phyloP scores from a whole-genome alignment of 2,888 invertebrate genomes.

The Drosophila imparisetae region DNA sequence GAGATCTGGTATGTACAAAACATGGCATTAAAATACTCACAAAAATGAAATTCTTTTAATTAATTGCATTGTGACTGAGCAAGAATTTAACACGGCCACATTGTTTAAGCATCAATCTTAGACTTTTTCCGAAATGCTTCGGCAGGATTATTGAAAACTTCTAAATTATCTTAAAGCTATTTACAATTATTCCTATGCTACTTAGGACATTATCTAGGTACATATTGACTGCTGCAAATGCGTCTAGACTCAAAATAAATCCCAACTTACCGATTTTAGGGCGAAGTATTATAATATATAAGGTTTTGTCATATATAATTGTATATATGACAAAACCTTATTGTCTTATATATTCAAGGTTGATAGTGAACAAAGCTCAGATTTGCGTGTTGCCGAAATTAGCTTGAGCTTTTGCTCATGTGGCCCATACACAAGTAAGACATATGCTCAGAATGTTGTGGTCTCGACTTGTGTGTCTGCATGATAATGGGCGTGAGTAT shows the following conservation, averaged over 20 bases:
- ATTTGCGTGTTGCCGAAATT: slow-evolving; percentile 27
- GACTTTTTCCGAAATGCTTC: too few relatives aligned
- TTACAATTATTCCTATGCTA: too few relatives aligned
- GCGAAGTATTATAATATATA: too few relatives aligned
- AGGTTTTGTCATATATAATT: too few relatives aligned
- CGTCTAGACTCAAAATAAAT: not conserved
- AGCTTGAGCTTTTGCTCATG: slow-evolving; percentile 5
- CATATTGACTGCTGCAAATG: too few relatives aligned
- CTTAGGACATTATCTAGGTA: too few relatives aligned
- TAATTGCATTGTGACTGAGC: not conserved
- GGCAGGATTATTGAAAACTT: too few relatives aligned
- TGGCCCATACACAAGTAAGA: slow-evolving; percentile 1
- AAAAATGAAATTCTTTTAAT: not conserved
- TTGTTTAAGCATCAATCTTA: too few relatives aligned
- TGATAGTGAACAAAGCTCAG: not conserved
- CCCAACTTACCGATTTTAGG: not conserved
- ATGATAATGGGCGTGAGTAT: slow-evolving; percentile 38
- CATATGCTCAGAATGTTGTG: slow-evolving; percentile 29
- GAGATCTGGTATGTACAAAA: slow-evolving; percentile 3
- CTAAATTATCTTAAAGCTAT: too few relatives aligned
- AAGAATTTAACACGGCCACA: too few relatives aligned
- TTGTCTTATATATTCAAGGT: not conserved
- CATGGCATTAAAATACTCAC: not conserved
- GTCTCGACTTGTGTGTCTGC: slow-evolving; percentile 7
- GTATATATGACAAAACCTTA: not conserved